phyloP scores from a whole-genome alignment of 2,113 vertebrate species.

The Pao palembangensis region DNA sequence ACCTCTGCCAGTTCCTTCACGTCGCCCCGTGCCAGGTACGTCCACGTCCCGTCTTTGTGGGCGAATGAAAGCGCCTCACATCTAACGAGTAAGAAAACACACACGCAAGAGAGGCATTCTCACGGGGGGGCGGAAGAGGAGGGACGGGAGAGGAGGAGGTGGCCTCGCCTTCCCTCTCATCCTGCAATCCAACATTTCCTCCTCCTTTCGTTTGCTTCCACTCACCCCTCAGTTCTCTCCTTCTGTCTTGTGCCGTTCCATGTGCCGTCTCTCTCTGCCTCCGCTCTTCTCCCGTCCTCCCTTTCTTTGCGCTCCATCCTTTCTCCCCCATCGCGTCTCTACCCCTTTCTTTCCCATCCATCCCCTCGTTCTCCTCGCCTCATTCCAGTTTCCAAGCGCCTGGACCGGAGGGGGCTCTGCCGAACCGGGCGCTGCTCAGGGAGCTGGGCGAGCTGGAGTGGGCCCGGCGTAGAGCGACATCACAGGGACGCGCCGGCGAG shows the following conservation, averaged over 20 bases:
- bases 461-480: conserved; percentile 37
- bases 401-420: conserved; percentile 32
- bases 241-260: conserved; percentile 66
- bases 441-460: conserved; percentile 63
- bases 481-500: conserved; percentile 31
- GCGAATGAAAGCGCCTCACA: conserved; percentile 62
- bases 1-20: conserved; percentile 68
- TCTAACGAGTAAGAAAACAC: conserved; percentile 68
- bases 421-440: conserved; percentile 66
- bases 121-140: conserved; percentile 48
- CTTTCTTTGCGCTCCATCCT: conserved; percentile 71
- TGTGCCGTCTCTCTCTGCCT: conserved; percentile 34
- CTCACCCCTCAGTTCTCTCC: conserved; percentile 64
- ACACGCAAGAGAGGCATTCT: conserved; percentile 42
- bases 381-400: conserved; percentile 62
- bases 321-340: conserved; percentile 49
- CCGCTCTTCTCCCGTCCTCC: conserved; percentile 50
- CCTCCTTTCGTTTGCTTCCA: conserved; percentile 73
- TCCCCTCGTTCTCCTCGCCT: conserved; percentile 54
- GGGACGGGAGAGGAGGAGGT: conserved; percentile 56
- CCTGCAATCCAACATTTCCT: conserved; percentile 66
- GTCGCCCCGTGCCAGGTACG: conserved; percentile 63
- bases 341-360: conserved; percentile 65
- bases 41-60: conserved; percentile 62
- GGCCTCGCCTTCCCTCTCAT: conserved; percentile 65